Base-by-base conservation (phyloP, 1,140 invertebrate species). In the Mesaphorura yosii region DNA sequence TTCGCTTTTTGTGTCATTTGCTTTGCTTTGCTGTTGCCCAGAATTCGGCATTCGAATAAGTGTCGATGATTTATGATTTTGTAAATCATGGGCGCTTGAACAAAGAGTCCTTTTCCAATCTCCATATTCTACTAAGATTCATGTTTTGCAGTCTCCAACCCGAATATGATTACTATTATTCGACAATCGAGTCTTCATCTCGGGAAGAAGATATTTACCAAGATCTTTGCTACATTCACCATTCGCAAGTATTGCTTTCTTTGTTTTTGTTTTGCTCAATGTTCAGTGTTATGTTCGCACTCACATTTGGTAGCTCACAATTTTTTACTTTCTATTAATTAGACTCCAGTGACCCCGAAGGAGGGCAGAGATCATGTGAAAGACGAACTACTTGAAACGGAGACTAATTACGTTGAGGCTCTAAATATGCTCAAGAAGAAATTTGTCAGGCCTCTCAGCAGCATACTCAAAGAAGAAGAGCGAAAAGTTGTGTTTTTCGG, bases 361-460 rank as follows among this genome's bases (percentile, higher is more conserved):
- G 88, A 90, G 67, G 95, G 95, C 70, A 74, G 91, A 53, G 92
- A 97, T 71, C 92, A 92, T 68, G 92, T 94, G 45, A 86, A 98
- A 56, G 83, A 89, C 64, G 94, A 98, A 70, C 73, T 98, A 3
- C 78, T 96, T 14, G 91, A 96, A 70, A 98, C 94, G 0, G 94
- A 98, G 71, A 85, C 83, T 56, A 97, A 97, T 72, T 98, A 97
- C 68, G 82, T 95, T 19, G 88, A 94, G 62, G 93, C 94, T 31
- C 73, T 98, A 17, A 79, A 79, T 63, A 93, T 89, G 72, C 78
- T 98, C 37, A 80, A 85, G 48, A 78, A 78, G 52, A 80, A 86
- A 67, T 93, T 90, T 64, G 79, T 86, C 64, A 73, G 76, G 53
- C 86, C 86, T 15, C 70, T 96, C n/a, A 76, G 78, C 50, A 72